Conservation (phyloP, 37 sponge, comb jelly and placozoan species). For the Aplysina aerophoba region DNA sequence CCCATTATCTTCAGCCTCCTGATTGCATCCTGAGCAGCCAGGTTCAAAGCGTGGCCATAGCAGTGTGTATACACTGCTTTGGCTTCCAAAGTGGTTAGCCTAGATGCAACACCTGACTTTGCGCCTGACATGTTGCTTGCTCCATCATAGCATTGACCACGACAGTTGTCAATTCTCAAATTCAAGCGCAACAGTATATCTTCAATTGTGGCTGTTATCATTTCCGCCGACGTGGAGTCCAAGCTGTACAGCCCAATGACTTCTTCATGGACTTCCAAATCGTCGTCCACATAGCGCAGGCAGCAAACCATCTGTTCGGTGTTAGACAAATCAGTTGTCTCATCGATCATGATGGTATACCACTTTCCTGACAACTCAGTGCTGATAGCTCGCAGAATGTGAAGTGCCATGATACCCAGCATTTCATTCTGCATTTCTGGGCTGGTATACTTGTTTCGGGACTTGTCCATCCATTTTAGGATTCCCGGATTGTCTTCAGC, state of each 20-base stretch:
- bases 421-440: conserved; percentile 63
- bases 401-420: conserved; percentile 44
- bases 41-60: conserved; percentile 44
- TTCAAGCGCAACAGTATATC: conserved; percentile 48
- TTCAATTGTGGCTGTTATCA: conserved; percentile 30
- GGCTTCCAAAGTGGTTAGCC: conserved; percentile 39
- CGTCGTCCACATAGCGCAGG: conserved; percentile 39
- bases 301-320: conserved; percentile 42
- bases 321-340: conserved; percentile 13
- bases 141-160: conserved; percentile 65
- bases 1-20: conserved; percentile 47
- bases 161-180: conserved; percentile 7
- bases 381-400: conserved; percentile 21
- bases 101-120: conserved; percentile 49
- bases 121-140: conserved; percentile 42
- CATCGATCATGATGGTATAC: conserved; percentile 18
- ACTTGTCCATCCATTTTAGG: conserved; percentile 25
- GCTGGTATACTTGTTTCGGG: neutral
- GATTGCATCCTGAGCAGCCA: conserved; percentile 40
- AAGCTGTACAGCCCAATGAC: conserved; percentile 47
- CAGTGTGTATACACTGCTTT: conserved; percentile 40
- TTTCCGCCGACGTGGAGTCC: conserved; percentile 15
- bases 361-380: neutral
- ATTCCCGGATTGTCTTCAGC: neutral
- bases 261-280: conserved; percentile 39